These are phyloP conservation scores for Dromococcyx pavoninus DNA, from an alignment of 2,797 vertebrate genomes.

Conservation along the genomic window DNA sequence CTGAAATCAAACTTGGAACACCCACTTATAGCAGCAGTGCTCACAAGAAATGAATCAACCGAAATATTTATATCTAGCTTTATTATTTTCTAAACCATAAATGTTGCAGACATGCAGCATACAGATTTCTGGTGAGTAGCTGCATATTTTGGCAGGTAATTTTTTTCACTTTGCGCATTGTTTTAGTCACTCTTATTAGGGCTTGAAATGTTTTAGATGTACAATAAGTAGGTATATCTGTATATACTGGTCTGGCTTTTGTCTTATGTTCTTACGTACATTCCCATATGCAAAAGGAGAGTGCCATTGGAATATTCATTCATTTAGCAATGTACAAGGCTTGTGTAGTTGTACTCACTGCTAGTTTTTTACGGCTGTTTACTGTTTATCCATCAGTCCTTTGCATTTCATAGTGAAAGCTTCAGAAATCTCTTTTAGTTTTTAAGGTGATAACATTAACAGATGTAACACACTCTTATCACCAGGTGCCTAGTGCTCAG, in stretches of 20 bases:
- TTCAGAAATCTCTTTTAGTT: neutral
- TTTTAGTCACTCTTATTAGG: neutral
- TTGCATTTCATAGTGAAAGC: neutral
- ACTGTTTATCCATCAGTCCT: neutral
- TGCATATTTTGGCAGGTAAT: neutral
- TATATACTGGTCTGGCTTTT: neutral
- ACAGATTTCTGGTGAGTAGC: conserved; percentile 7
- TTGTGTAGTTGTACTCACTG: neutral
- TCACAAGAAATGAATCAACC: neutral
- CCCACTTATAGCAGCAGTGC: neutral
- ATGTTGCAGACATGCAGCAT: neutral
- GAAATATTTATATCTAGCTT: neutral
- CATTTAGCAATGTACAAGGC: neutral
- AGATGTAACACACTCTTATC: neutral
- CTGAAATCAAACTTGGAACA: neutral
- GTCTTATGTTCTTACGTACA: neutral
- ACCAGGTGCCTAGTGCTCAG: neutral
- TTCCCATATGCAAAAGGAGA: neutral
- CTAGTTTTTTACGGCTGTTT: neutral
- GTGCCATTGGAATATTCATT: neutral
- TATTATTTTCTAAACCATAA: neutral
- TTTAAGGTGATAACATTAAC: neutral
- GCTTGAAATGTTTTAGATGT: neutral
- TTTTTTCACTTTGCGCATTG: neutral
- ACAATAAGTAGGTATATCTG: neutral